phyloP scores from a whole-genome alignment of 1,140 invertebrate genomes.

The Wasmannia auropunctata region DNA sequence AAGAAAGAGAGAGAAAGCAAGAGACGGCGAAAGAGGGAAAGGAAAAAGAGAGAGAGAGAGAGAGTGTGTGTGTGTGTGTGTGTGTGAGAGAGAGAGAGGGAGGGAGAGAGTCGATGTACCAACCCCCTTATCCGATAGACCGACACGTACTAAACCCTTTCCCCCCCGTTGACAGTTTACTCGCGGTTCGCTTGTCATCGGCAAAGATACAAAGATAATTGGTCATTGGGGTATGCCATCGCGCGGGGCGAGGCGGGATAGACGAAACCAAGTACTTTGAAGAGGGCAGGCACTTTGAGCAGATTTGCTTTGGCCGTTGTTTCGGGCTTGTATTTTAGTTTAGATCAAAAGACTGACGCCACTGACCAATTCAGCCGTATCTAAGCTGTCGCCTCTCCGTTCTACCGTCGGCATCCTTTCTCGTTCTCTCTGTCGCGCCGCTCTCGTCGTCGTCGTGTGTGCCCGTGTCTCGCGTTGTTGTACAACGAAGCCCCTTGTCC shows the following conservation, averaged over 20 bases:
- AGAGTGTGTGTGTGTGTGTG: no score
- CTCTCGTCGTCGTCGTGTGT: constrained; percentile 29
- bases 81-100: background rate
- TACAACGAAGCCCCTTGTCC: constrained; percentile 30
- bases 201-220: constrained; percentile 85
- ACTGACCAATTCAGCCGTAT: constrained; percentile 83
- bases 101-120: constrained; percentile 41
- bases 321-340: constrained; percentile 85
- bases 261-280: constrained; percentile 80
- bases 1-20: background rate
- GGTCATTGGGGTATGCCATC: constrained; percentile 83
- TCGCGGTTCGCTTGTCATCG: constrained; percentile 82
- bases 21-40: background rate
- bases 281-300: constrained; percentile 82
- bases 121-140: constrained; percentile 69
- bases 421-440: constrained; percentile 46
- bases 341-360: constrained; percentile 84
- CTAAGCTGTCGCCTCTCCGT: constrained; percentile 75
- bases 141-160: constrained; percentile 80
- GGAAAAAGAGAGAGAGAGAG: background rate
- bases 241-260: constrained; percentile 76
- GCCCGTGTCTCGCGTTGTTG: constrained; percentile 54
- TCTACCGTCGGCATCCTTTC: constrained; percentile 35
- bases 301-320: constrained; percentile 84
- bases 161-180: constrained; percentile 81